phyloP scores from a whole-genome alignment of 1,140 invertebrate genomes.

The Sarcophaga peregrina region DNA sequence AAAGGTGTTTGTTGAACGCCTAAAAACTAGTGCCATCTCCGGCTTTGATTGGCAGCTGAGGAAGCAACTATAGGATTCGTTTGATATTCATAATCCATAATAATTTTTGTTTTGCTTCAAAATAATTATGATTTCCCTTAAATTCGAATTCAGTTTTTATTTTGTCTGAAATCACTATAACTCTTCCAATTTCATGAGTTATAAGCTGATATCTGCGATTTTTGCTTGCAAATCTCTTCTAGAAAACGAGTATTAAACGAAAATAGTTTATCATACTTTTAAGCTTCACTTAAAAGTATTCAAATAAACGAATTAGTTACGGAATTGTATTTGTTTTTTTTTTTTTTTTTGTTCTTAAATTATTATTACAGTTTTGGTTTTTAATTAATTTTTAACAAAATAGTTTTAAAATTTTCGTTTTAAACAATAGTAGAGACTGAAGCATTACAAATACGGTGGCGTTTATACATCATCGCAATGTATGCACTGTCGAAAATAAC shows the following conservation, averaged over 20 bases:
- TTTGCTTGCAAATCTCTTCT: neutral
- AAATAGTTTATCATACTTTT: constrained; percentile 34
- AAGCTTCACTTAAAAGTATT: constrained; percentile 8
- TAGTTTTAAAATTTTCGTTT: too few relatives aligned
- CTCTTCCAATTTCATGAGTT: neutral
- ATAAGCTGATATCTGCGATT: constrained; percentile 31
- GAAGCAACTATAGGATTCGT: too few relatives aligned
- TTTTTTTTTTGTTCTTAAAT: neutral
- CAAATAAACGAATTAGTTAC: constrained; percentile 19
- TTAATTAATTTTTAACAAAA: neutral
- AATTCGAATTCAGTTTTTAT: neutral
- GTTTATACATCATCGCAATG: too few relatives aligned
- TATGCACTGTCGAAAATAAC: too few relatives aligned
- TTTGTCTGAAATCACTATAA: constrained; percentile 33
- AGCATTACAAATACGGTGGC: too few relatives aligned
- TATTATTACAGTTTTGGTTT: neutral
- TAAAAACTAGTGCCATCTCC: too few relatives aligned
- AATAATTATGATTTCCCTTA: too few relatives aligned
- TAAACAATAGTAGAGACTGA: too few relatives aligned
- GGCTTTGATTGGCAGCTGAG: too few relatives aligned
- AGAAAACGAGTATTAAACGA: neutral
- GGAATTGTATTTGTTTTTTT: neutral
- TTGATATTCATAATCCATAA: neutral
- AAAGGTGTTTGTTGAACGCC: too few relatives aligned
- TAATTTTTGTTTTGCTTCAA: too few relatives aligned